Base-by-base conservation (phyloP, 1,140 invertebrate species). In the Galleria mellonella region DNA sequence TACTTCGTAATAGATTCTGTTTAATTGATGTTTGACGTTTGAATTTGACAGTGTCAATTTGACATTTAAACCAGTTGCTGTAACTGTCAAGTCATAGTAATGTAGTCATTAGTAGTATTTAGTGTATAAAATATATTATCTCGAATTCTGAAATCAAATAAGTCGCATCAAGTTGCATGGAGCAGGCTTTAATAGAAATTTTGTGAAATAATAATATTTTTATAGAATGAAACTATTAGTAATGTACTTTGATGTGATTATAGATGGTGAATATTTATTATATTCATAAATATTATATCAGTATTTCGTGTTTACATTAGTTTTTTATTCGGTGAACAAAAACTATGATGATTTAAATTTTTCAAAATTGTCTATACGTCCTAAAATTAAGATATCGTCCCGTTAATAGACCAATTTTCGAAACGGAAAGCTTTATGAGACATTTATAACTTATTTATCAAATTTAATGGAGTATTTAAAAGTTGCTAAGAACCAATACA, bases 171-270 rank as follows among this genome's bases (percentile, higher is more conserved):
- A 41, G 62, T 43, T 73, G 75, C 72, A 54, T 70, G 73, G 75
- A 75, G 65, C 60, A 50, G 67, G 72, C 72, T 76, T 79, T 79
- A 76, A 79, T 71, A 64, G 51, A 49, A 50, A 46, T 48, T 50
- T 52, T 53, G 50, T 51, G 39, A 9, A 37, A 40, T 37, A 53
- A 47, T 40, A 36, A 31, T 59, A 59, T 59, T 54, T 57, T 56
- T 62, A 35, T 58, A 62, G 49, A 54, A 43, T 51, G 46, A 46
- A 52, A 39, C 43, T 42, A 57, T 45, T 48, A 47, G 41, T 52
- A 14, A 43, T 38, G 40, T 59, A 61, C 47, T 61, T 67, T 58
- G 43, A 54, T 71, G 60, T 66, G 64, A 57, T 61, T 72, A 46
- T 65, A 65, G 52, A 43, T 51, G 27, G 31, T 23, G 35, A 35